phyloP scores from a whole-genome alignment of 2,888 invertebrate genomes.

The Chromoteleia sp. region DNA sequence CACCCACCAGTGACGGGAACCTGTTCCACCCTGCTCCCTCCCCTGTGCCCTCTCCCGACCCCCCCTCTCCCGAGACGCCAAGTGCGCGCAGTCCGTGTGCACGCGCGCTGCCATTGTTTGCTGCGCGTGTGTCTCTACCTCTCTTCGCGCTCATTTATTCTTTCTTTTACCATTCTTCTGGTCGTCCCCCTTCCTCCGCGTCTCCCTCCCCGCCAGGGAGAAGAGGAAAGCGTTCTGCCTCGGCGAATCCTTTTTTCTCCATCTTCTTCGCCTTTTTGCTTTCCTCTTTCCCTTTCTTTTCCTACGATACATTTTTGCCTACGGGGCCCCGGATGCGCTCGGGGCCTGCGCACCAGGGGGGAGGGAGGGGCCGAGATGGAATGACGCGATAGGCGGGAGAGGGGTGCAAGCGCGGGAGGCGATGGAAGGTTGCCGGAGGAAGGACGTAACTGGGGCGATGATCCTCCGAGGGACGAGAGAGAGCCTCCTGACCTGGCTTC shows the following conservation, averaged over 20 bases:
- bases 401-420: slow-evolving; percentile 48
- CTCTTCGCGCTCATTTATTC: slow-evolving; percentile 66
- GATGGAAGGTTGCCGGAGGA: slow-evolving; percentile 75
- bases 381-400: slow-evolving; percentile 20
- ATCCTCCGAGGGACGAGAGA: slow-evolving; percentile 74
- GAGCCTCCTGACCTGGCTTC: slow-evolving; percentile 74
- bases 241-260: slow-evolving; percentile 69
- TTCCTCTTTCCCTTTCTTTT: slow-evolving; percentile 66
- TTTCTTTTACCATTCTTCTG: slow-evolving; percentile 64
- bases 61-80: slow-evolving; percentile 44
- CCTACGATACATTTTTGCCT: slow-evolving; percentile 75
- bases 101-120: slow-evolving; percentile 84
- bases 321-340: slow-evolving; percentile 73
- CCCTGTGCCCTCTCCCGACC: slow-evolving; percentile 43
- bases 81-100: slow-evolving; percentile 74
- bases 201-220: slow-evolving; percentile 10
- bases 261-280: slow-evolving; percentile 60
- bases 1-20: slow-evolving; percentile 79
- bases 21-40: slow-evolving; percentile 78
- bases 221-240: slow-evolving; percentile 66
- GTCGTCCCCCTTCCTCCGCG: slow-evolving; percentile 31
- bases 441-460: slow-evolving; percentile 81
- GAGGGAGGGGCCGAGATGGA: slow-evolving; percentile 23
- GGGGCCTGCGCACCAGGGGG: slow-evolving; percentile 58
- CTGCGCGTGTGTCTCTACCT: slow-evolving; percentile 81